phyloP scores from a whole-genome alignment of 2,888 invertebrate species.

The Standfussiana lucernea region DNA sequence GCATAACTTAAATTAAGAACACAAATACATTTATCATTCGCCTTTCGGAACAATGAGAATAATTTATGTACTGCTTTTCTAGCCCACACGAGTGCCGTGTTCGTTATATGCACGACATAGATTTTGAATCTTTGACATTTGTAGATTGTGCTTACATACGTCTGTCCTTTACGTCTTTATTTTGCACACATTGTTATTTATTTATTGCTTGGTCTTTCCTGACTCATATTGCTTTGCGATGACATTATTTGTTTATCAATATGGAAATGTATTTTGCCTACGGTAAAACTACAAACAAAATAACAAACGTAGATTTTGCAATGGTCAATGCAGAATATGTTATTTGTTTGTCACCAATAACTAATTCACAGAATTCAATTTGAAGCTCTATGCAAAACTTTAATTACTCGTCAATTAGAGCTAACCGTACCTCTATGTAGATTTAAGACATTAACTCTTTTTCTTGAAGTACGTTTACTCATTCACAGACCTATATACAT shows the following conservation, averaged over 20 bases:
- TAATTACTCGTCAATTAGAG: constrained; percentile 47
- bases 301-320: not conserved
- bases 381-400: constrained; percentile 40
- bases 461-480: constrained; percentile 46
- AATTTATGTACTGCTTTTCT: constrained; percentile 83
- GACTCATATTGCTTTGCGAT: constrained; percentile 41
- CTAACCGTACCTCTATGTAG: constrained; percentile 50
- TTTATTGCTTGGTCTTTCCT: constrained; percentile 58
- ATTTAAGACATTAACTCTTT: constrained; percentile 51
- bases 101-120: constrained; percentile 81
- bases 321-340: constrained; percentile 7
- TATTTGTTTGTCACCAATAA: constrained; percentile 16
- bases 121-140: constrained; percentile 83
- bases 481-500: constrained; percentile 52
- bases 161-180: constrained; percentile 66
- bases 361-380: constrained; percentile 22
- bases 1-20: constrained; percentile 76
- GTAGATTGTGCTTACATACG: constrained; percentile 70
- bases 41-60: constrained; percentile 83
- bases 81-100: constrained; percentile 82
- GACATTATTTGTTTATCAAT: constrained; percentile 43
- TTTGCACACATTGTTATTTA: constrained; percentile 64
- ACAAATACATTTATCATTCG: constrained; percentile 83
- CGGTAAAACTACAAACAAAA: not conserved
- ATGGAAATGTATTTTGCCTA: constrained; percentile 3